Percentiles rank a stretch among this genome's conserved stretches.
These are phyloP conservation scores for Drosophila neonasuta DNA, from an alignment of 2,888 invertebrate genomes.

Conservation along the genomic window DNA sequence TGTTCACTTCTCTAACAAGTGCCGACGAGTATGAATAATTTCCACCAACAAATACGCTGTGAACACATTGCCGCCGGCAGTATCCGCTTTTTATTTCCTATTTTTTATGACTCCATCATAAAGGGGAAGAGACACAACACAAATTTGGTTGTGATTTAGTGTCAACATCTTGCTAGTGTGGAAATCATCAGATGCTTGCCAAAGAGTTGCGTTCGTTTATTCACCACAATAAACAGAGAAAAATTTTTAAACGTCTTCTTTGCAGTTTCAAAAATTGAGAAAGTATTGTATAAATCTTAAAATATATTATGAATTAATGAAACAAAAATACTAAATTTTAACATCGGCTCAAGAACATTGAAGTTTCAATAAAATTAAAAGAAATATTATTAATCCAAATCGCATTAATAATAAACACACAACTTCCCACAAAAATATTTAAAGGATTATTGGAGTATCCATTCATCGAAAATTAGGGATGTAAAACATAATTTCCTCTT, in stretches of 20 bases:
- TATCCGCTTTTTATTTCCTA: constrained; percentile 36
- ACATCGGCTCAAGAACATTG: too few species aligned
- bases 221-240: constrained; percentile 18
- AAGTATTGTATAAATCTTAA: too few species aligned
- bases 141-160: constrained; percentile 53
- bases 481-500: neutral
- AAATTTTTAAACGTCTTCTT: constrained; percentile 5
- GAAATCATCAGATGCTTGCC: constrained; percentile 37
- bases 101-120: constrained; percentile 45
- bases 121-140: constrained; percentile 10
- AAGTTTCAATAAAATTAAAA: too few species aligned
- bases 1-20: constrained; percentile 45
- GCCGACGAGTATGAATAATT: constrained; percentile 51
- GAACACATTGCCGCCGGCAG: constrained; percentile 32
- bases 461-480: too few species aligned
- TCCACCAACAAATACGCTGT: constrained; percentile 47
- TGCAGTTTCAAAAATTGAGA: neutral
- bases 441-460: too few species aligned
- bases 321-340: too few species aligned
- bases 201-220: constrained; percentile 18
- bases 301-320: too few species aligned
- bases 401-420: too few species aligned
- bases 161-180: constrained; percentile 56
- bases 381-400: too few species aligned
- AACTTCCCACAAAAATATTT: too few species aligned